A percentile compares a stretch with the other conserved stretches of the same genome.
phyloP scores from a whole-genome alignment of 2,113 vertebrate species.

The Pseudonaja textilis region DNA sequence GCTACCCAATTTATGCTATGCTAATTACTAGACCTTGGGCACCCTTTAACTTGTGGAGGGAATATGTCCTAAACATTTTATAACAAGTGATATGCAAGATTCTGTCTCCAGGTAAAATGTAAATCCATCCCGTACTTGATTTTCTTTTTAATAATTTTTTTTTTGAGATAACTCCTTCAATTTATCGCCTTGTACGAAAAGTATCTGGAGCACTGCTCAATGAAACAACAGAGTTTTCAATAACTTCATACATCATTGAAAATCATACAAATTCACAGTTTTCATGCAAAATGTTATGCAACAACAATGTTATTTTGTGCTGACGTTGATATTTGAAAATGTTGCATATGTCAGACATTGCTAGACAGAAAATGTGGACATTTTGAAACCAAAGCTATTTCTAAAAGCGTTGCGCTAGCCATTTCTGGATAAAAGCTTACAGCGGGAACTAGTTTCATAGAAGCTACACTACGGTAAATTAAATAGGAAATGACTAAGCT shows the following conservation, averaged over 20 bases:
- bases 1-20: background rate
- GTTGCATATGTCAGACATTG: conserved; percentile 83
- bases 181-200: conserved; percentile 33
- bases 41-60: background rate
- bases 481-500: conserved; percentile 66
- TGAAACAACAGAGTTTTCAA: conserved; percentile 73
- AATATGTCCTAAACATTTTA: background rate
- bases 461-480: conserved; percentile 52
- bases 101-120: conserved; percentile 81
- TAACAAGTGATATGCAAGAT: conserved; percentile 68
- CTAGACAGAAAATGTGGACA: conserved; percentile 85
- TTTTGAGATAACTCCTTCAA: conserved; percentile 62
- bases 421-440: conserved; percentile 57
- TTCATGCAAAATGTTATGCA: conserved; percentile 92
- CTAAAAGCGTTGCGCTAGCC: conserved; percentile 61
- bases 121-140: conserved; percentile 69
- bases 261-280: conserved; percentile 84
- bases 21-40: background rate
- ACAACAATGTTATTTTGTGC: conserved; percentile 83
- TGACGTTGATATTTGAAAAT: conserved; percentile 86
- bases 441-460: conserved; percentile 52
- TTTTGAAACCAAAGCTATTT: conserved; percentile 75
- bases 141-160: conserved; percentile 60
- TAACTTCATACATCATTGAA: conserved; percentile 75
- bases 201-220: conserved; percentile 80